Base-by-base conservation (phyloP, 1,140 invertebrate genomes). In the Stegodyphus dumicola region DNA sequence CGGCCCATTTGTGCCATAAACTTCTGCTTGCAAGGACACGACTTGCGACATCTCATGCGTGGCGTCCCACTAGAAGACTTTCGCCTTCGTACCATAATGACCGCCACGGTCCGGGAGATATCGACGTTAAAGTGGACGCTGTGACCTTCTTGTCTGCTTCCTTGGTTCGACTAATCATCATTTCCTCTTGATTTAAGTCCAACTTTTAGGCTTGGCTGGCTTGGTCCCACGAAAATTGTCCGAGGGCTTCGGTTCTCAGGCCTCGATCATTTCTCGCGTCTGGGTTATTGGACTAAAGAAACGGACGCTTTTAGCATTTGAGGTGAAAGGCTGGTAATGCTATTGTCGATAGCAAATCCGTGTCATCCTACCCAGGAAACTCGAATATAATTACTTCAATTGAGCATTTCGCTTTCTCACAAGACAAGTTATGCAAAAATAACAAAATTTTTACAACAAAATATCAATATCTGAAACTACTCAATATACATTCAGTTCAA, bases 131-230 rank as follows among this genome's bases (percentile, higher is more conserved):
- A 83, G 69, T 83, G 80, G 80, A 83, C 80, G 80, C 54, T 73
- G 69, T 67, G 80, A 83, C 80, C 80, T 83, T 83, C 70, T 66
- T 73, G 11, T 13, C 53, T 18, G 70, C 71, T 83, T 83, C 54
- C 71, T 49, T 75, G 80, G 11, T 49, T 75, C 5, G 0, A 67
- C 53, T 83, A 83, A 83, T 83, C 60, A 75, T 66, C 80, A 51
- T 75, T 83, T 83, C 80, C 80, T 83, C 51, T 83, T 83, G 71
- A 75, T 83, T 75, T 75, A 83, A 53, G 66, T 13, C 48, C 15
- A 67, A 60, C 67, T 79, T 79, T 79, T 70, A 52, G 48, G 77
- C 77, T 79, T 70, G 66, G 77, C 15, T 79, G 77, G 33, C 33
- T 64, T 18, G 66, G 65, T 79, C 52, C 77, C 77, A 79, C 77